Base-by-base conservation (phyloP, 2,888 invertebrate genomes). In the Lithophane semibrunnea region DNA sequence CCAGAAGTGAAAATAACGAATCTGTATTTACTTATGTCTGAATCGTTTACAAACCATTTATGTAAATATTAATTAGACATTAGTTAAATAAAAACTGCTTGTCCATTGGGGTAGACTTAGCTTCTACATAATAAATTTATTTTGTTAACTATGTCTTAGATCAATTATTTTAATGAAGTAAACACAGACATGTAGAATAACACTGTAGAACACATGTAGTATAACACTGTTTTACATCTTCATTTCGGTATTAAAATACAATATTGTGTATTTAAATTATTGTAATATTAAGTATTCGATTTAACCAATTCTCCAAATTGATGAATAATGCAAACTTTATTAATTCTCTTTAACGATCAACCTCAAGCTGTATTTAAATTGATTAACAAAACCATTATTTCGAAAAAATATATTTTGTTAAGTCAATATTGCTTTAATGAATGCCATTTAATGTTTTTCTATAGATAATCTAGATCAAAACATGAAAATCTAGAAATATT, bases 271-370 rank as follows among this genome's bases (percentile, higher is more conserved):
- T 63, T 29, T 21, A 65, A 64, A 69, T 56, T 54, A 63, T 37
- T 21, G 3, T 29, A 44, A 65, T 52, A 37, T 65, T 60, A n/a
- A n/a, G n/a, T n/a, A 66, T 65, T 65, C 76, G 10, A 47, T 21
- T 54, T 63, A 56, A 54, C 9, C n/a, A 77, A 56, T 58, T 16
- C 29, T 44, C 3, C n/a, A n/a, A 42, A 16, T 24, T 78, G 67
- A 65, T 77, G 58, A 71, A 79, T 66, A 42, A 79, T 66, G 54
- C 47, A 66, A 66, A 65, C 18, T 60, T 44, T 69, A 47, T 65
- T 65, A 16, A 77, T 68, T 68, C 16, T 29, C 63, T 63, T 76
- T 76, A 47, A 56, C 47, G 29, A 29, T 60, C 16, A 54, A 1
- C 2, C 0, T n/a, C 52, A 21, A 24, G 29, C 21, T 61, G 16